Evolutionary conservation across 1,140 invertebrate genomes (phyloP).

Genomic region (Drosophila malerkotliana): DNA sequence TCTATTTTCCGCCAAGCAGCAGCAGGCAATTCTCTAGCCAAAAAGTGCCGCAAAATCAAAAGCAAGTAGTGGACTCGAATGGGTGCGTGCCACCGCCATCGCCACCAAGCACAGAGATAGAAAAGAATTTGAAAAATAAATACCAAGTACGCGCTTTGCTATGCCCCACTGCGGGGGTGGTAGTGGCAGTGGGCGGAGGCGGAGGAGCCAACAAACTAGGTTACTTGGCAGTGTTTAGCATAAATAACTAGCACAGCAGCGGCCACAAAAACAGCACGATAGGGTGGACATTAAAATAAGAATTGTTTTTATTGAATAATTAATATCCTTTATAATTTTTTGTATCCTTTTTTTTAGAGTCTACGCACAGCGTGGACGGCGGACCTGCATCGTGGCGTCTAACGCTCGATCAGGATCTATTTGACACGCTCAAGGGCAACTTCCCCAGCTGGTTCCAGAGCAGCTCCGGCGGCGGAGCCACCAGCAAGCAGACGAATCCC

Average conservation of each 20-base stretch:
- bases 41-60: constrained; percentile 28
- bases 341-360: constrained; percentile 86
- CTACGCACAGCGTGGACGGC: constrained; percentile 91
- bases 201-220: constrained; percentile 57
- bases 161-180: constrained; percentile 24
- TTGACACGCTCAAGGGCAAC: constrained; percentile 94
- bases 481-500: constrained; percentile 74
- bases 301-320: not conserved
- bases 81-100: not conserved
- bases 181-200: constrained; percentile 1
- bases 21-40: constrained; percentile 33
- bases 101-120: constrained; percentile 9
- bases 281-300: constrained; percentile 59
- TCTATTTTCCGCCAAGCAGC: constrained; percentile 10
- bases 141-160: constrained; percentile 68
- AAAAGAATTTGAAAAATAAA: constrained; percentile 51
- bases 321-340: no score
- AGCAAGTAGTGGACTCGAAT: not conserved
- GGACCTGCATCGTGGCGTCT: constrained; percentile 94
- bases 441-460: constrained; percentile 95
- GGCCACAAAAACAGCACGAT: constrained; percentile 31
- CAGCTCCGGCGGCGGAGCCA: constrained; percentile 31
- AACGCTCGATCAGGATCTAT: constrained; percentile 94
- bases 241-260: constrained; percentile 67
- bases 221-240: constrained; percentile 78